Evolutionary conservation across 2,888 invertebrate genomes (phyloP), one percentile per base, ranked within the genome.

Genomic region (Drosophila siamana): DNA sequence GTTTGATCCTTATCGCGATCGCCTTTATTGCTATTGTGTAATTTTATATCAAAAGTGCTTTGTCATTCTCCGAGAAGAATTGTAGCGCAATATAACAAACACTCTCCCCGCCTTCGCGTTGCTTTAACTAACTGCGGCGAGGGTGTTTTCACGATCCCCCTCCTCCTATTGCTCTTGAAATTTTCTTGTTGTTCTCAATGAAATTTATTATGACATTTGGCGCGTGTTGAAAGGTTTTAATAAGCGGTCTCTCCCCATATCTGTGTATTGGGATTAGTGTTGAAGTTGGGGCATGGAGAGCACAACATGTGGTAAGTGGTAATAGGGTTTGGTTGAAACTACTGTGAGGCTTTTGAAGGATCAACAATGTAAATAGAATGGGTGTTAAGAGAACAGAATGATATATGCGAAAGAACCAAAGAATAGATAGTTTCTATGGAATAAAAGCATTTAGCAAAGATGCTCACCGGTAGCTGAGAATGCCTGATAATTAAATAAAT

Each of bases 121-220:
- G 33, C 7, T 19, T 56, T 24, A 38, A 44, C 13, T 38, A 41
- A 43, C 5, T 68, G 85, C 74, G 82, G 85, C 74, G 82, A 71
- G 86, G 82, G 82, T 82, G 83, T 74, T 69, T 26, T 40, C 46
- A 30, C 36, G 41, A 19, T 43, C 69, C 54, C 54, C 52, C 40
- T 4, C 9, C 50, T 11, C 9, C 55, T 57, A 3, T n/a, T 11
- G 51, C 67, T 72, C 57, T 16, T 24, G 16, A 44, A 24, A 54
- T 66, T 70, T 51, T 54, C 50, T 59, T 51, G 47, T 69, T 69
- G 61, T 64, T 68, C 50, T 47, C 50, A 22, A 26, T 52, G 50
- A 51, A 85, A 86, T 86, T 86, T 86, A 86, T 86, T 86, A 86
- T 88, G 86, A 86, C 86, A 88, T 79, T 86, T 69, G 85, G 78